Conservation (phyloP, 2,888 invertebrate species). For the Cephus pygmeus region DNA sequence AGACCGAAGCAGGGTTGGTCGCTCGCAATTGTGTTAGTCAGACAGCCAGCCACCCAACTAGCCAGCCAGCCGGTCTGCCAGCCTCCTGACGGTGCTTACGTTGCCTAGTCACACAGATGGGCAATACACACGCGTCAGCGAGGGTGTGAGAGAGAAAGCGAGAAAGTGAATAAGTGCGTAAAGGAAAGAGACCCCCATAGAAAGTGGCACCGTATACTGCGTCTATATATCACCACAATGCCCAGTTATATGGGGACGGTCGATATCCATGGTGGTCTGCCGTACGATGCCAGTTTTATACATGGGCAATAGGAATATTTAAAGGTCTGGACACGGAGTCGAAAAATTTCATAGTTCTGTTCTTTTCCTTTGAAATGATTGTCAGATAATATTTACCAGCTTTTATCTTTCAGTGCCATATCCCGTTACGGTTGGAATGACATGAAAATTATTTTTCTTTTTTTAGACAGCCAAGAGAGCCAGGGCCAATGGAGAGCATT, state of each 20-base stretch:
- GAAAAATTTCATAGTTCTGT: background rate
- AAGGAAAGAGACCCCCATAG: background rate
- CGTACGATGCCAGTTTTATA: background rate
- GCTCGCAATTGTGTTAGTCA: background rate
- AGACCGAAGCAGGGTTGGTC: background rate
- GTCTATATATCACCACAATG: background rate
- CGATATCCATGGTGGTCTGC: slow-evolving; percentile 27
- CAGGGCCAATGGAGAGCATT: background rate
- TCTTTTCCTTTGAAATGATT: background rate
- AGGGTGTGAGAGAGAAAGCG: background rate
- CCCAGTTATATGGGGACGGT: slow-evolving; percentile 16
- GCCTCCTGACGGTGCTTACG: background rate
- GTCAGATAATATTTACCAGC: background rate
- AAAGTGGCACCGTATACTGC: background rate
- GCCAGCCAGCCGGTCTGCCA: background rate
- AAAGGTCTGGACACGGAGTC: background rate
- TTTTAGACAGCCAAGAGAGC: background rate
- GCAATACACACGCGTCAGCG: background rate
- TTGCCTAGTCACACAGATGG: background rate
- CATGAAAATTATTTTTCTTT: slow-evolving; percentile 11
- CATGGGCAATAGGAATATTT: background rate
- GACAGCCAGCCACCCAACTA: background rate
- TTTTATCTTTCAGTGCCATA: background rate
- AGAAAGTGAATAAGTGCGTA: background rate
- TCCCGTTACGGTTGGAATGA: background rate